These are phyloP conservation scores for Minunthozetes semirufus DNA, from an alignment of 2,888 invertebrate genomes.

Conservation along the genomic window DNA sequence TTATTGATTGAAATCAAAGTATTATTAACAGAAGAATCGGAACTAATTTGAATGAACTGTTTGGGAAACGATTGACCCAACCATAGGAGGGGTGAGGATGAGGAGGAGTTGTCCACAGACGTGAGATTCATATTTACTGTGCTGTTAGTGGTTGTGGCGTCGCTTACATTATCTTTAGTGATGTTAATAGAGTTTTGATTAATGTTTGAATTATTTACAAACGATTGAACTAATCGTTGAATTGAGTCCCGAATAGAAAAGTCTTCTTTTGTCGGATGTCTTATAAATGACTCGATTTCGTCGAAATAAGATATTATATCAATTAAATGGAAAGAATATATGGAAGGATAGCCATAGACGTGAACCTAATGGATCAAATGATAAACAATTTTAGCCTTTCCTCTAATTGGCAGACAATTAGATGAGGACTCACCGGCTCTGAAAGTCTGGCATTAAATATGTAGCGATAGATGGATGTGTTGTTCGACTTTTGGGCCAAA, in stretches of 20 bases:
- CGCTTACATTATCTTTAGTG: constrained; percentile 1
- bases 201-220: constrained; percentile 39
- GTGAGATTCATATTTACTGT: neutral
- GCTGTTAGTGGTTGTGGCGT: neutral
- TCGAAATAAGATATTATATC: constrained; percentile 45
- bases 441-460: constrained; percentile 44
- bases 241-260: constrained; percentile 42
- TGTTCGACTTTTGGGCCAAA: constrained; percentile 39
- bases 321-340: constrained; percentile 43
- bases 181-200: constrained; percentile 10
- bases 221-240: constrained; percentile 44
- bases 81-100: neutral
- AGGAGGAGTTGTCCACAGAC: too few relatives aligned
- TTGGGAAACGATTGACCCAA: constrained; percentile 19
- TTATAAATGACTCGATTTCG: constrained; percentile 40
- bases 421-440: constrained; percentile 40
- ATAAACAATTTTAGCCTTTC: neutral
- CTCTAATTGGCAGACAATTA: neutral
- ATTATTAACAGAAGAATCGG: neutral
- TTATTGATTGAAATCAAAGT: neutral
- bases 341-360: constrained; percentile 31
- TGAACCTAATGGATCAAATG: constrained; percentile 13
- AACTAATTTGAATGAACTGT: constrained; percentile 18
- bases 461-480: constrained; percentile 44
- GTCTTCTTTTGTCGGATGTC: constrained; percentile 42